Evolutionary conservation across 1,140 invertebrate species (phyloP).

Genomic region (Paraescarpia echinospica): DNA sequence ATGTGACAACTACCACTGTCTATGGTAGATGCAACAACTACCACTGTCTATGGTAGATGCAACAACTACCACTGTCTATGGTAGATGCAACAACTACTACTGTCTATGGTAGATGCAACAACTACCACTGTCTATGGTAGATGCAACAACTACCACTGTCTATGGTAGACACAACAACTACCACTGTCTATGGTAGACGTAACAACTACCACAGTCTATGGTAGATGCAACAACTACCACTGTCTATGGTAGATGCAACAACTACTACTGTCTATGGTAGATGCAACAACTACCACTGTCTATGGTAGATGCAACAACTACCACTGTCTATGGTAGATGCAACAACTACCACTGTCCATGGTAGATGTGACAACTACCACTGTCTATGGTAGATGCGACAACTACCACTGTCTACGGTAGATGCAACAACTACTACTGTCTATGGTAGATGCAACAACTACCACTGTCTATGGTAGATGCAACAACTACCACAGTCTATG

Average conservation of each 20-base stretch:
- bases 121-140: background rate
- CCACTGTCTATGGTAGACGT: background rate
- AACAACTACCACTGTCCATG: background rate
- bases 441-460: background rate
- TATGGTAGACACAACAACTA: background rate
- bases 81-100: background rate
- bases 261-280: background rate
- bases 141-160: background rate
- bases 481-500: background rate
- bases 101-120: background rate
- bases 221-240: background rate
- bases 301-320: background rate
- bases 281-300: background rate
- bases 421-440: background rate
- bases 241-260: background rate
- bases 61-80: background rate
- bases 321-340: background rate
- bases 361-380: background rate
- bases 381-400: background rate
- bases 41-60: background rate
- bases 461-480: background rate
- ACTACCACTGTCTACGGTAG: background rate
- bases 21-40: background rate
- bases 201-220: background rate
- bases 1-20: background rate